Base-by-base conservation (phyloP, 2,888 invertebrate species). In the Palloptera scutellata region DNA sequence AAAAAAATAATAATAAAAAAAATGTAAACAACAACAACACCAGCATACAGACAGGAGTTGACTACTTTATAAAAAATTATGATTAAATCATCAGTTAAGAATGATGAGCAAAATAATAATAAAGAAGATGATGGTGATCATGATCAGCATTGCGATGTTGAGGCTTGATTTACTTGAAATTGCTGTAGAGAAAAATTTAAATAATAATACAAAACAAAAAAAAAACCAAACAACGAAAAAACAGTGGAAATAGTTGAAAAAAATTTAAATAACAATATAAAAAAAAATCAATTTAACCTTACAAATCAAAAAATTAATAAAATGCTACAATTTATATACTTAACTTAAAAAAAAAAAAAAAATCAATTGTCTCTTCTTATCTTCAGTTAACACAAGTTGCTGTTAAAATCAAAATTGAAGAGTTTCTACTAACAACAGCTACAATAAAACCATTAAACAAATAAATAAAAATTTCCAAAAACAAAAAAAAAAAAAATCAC, bases 41-140 rank as follows among this genome's bases (percentile, higher is more conserved):
- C 42, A 53, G 42, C 51, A 41, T 19, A 53, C 10, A 43, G 1
- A 20, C 12, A 20, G 11, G 3, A 48, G 12, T 55, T 55, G 11
- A 48, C 42, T 45, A 20, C 63, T 63, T 55, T 54, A 15, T 43
- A 13, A 43, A 30, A 40, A 45, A 55, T 43, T 55, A 63, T 45
- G 63, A 55, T 55, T 63, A 55, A 45, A 63, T 63, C 55, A 55
- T 63, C 42, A 55, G 17, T 17, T 53, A 10, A 13, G 42, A 61
- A 53, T 51, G 52, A 12, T 52, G 51, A 15, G 5, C 13, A 13
- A 48, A 15, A 48, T 15, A 48, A 48, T 48, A 15, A 48, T 48
- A 15, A 48, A 10, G 48, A 13, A 9, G 48, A 48, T 8, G 15
- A 48, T 48, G 5, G 10, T 48, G 48, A 48, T 30, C 30, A 30